Conservation (phyloP, 2,888 invertebrate species). For the Charanyca ferruginea region DNA sequence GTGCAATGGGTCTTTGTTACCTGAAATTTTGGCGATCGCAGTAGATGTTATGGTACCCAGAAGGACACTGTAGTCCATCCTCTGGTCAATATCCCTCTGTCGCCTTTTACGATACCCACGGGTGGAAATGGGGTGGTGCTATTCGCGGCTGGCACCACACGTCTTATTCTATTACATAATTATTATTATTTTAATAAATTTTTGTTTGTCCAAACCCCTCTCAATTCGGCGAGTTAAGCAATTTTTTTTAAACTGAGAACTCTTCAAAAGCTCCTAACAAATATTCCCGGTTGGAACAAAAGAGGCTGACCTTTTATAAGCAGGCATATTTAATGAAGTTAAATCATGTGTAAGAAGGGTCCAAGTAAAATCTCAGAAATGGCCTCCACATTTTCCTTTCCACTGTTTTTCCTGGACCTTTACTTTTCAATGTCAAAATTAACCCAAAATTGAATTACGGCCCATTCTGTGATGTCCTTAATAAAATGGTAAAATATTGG, state of each 20-base stretch:
- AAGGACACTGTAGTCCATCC: too few species aligned
- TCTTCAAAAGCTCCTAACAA: constrained; percentile 13
- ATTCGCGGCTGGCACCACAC: too few species aligned
- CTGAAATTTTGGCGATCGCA: too few species aligned
- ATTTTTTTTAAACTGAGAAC: background rate
- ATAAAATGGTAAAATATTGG: background rate
- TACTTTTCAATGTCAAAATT: constrained; percentile 53
- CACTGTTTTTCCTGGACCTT: constrained; percentile 52
- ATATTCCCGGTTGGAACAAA: constrained; percentile 42
- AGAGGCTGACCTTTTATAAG: constrained; percentile 55
- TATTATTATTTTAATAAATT: too few species aligned
- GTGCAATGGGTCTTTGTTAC: too few species aligned
- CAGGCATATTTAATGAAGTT: constrained; percentile 55
- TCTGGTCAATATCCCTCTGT: too few species aligned
- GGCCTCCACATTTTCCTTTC: constrained; percentile 45
- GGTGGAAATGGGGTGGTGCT: too few species aligned
- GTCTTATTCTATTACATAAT: too few species aligned
- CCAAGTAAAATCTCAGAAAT: constrained; percentile 54
- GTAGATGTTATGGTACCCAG: too few species aligned
- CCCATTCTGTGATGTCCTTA: constrained; percentile 22
- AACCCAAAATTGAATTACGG: constrained; percentile 26
- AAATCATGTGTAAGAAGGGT: constrained; percentile 57
- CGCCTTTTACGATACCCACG: too few species aligned
- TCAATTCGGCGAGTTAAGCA: background rate
- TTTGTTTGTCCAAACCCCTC: background rate